Evolutionary conservation across 2,888 invertebrate species (phyloP), one percentile per base, ranked within the genome.

Genomic region (Drosophila neonasuta): DNA sequence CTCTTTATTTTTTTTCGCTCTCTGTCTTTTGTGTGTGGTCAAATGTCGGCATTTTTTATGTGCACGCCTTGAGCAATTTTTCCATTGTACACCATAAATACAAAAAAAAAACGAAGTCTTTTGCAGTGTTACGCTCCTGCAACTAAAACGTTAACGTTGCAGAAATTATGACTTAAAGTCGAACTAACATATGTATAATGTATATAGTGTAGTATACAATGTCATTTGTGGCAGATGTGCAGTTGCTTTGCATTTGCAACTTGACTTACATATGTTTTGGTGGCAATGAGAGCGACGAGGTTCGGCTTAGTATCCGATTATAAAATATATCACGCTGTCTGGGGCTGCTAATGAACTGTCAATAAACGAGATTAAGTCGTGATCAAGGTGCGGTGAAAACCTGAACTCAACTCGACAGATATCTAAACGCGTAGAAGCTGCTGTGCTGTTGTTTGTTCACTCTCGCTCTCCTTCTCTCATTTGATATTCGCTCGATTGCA

Each of bases 31-130:
- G 71, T 77, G 83, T 86, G 82, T 87, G 82, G 86, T 87, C 82
- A 82, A 82, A 82, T 77, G 82, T 82, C 81, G 87, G 77, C 83
- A 56, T 79, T 69, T 85, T 81, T 82, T 74, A 85, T 82, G 77
- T 71, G 71, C 61, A 60, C 78, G 81, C 80, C 80, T 80, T 84
- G 69, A 68, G 80, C 80, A 83, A 84, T 86, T 74, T 74, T 62
- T 65, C 77, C 86, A 82, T 82, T 86, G 83, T 80, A 36, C 36
- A n/a, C 65, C 56, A 65, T 52, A 41, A 30, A 17, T 0, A 17
- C 17, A 17, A 17, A 17, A 17, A 20, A 20, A 36, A 32, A 6
- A 24, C 24, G 24, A 6, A 41, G 20, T 46, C 41, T 60, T 30
- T 60, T 64, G 70, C 74, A 61, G 57, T 59, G 56, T 71, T 72